Percentiles rank a stretch among this genome's conserved stretches.
Evolutionary conservation across 1,140 invertebrate genomes (phyloP).

Genomic region (Maniola jurtina): DNA sequence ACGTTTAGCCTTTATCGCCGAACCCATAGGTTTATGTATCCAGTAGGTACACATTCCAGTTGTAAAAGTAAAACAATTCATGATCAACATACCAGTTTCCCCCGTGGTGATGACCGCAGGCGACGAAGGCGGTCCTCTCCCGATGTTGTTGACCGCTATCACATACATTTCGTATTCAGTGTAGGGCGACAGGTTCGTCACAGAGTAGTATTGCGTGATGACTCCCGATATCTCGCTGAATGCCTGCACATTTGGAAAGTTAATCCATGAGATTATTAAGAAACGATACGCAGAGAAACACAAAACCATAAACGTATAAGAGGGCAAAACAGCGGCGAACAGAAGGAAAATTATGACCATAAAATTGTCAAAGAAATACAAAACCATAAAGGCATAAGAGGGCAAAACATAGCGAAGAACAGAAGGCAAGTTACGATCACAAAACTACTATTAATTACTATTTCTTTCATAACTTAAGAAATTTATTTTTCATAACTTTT

Average conservation of each 20-base stretch:
- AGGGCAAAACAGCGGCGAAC: no score
- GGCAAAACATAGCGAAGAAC: no score
- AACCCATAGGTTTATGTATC: neutral
- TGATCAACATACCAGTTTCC: constrained; percentile 86
- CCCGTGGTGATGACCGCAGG: constrained; percentile 95
- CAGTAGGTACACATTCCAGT: neutral
- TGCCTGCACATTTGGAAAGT: constrained; percentile 69
- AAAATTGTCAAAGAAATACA: no score
- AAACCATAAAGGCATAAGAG: no score
- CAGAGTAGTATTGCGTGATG: constrained; percentile 94
- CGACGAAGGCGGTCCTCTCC: constrained; percentile 91
- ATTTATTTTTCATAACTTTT: no score
- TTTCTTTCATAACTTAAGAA: no score
- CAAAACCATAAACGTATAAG: neutral
- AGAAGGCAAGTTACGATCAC: no score
- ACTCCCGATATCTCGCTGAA: constrained; percentile 95
- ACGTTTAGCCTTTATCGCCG: no score
- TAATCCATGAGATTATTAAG: neutral
- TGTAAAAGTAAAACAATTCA: neutral
- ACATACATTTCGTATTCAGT: constrained; percentile 98
- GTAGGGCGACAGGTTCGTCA: constrained; percentile 93
- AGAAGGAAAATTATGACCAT: no score
- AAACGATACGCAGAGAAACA: neutral
- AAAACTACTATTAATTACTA: no score
- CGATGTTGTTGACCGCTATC: constrained; percentile 95